Evolutionary conservation across 2,888 invertebrate species (phyloP).

Genomic region (Hyles lineata): DNA sequence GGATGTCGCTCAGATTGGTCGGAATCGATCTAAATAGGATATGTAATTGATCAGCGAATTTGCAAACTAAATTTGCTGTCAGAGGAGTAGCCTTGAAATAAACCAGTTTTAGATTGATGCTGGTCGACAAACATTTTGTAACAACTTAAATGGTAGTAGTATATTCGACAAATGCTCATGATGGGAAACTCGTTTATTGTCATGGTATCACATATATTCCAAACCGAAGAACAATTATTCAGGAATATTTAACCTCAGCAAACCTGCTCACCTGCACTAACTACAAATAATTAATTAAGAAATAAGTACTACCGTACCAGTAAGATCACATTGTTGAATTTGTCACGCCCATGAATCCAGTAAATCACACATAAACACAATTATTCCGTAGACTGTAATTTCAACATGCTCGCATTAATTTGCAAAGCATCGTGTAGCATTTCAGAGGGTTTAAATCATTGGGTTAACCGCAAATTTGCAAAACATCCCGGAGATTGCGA

Average conservation of each 20-base stretch:
- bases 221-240: too few species aligned
- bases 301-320: not conserved
- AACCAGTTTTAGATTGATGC: too few species aligned
- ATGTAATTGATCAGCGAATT: not conserved
- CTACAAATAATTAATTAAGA: too few species aligned
- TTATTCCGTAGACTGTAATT: not conserved
- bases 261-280: too few species aligned
- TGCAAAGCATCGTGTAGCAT: constrained; percentile 1
- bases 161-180: too few species aligned
- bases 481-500: not conserved
- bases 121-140: too few species aligned
- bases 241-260: too few species aligned
- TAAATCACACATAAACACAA: not conserved
- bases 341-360: too few species aligned
- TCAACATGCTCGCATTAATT: not conserved
- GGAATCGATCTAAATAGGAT: not conserved
- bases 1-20: not conserved
- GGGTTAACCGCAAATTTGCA: constrained; percentile 47
- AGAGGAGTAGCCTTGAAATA: not conserved
- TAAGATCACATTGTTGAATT: too few species aligned
- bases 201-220: too few species aligned
- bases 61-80: not conserved
- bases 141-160: too few species aligned
- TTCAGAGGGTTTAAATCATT: constrained; percentile 44
- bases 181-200: too few species aligned